Percentiles rank a stretch among this genome's conserved stretches.
Evolutionary conservation across 2,797 vertebrate species (phyloP).

Genomic region (Cirrhinus molitorella): DNA sequence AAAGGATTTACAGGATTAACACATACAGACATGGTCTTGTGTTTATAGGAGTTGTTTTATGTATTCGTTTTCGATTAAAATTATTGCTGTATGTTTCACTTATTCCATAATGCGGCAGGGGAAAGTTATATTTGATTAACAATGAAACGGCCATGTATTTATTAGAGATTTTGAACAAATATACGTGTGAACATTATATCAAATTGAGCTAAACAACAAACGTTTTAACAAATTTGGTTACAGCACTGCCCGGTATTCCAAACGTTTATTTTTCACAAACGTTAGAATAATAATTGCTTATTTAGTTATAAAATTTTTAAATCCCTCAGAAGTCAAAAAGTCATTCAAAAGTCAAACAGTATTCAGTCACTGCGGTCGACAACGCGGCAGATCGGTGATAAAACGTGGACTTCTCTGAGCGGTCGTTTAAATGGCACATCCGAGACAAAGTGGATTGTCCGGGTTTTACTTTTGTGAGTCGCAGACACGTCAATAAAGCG

Average conservation of each 20-base stretch:
- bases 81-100: too few relatives aligned
- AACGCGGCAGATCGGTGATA: slow-evolving; percentile 8
- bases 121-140: neutral
- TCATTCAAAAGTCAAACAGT: neutral
- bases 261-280: neutral
- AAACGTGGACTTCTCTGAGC: slow-evolving; percentile 67
- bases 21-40: neutral
- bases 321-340: neutral
- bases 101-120: neutral
- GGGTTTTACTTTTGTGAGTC: slow-evolving; percentile 14
- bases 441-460: slow-evolving; percentile 64
- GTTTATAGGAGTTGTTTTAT: neutral
- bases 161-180: neutral
- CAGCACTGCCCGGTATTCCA: neutral
- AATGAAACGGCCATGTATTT: neutral
- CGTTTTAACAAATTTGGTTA: neutral
- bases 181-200: neutral
- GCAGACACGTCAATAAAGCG: slow-evolving; percentile 59
- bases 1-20: neutral
- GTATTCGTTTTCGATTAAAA: too few relatives aligned
- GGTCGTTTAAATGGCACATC: slow-evolving; percentile 44
- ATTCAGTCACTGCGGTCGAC: neutral
- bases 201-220: neutral
- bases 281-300: too few relatives aligned
- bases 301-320: neutral